Evolutionary conservation across 2,113 vertebrate species (phyloP), one percentile per base, ranked within the genome.

Genomic region (Syngnathoides biaculeatus): DNA sequence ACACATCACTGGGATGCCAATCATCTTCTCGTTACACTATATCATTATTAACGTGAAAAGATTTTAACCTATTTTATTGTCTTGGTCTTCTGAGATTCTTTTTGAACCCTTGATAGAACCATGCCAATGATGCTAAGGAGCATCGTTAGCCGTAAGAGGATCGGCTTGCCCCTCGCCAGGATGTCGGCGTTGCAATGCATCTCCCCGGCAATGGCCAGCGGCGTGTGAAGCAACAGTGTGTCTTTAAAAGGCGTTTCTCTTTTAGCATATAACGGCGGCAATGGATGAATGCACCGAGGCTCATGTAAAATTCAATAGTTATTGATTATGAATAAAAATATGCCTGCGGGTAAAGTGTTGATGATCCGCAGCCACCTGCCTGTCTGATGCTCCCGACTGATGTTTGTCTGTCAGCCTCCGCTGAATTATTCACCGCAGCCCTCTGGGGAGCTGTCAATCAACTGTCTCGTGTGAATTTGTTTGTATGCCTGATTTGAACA

Each of bases 391-490:
- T 17, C 14, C 30, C 66, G 65, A 65, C 69, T 80, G 53, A 55
- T 67, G 58, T 47, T 79, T 78, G 79, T 82, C 79, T 73, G 45
- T 84, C 77, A 79, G 63, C 73, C 68, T 59, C 67, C 63, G 73
- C 67, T 86, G 83, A 86, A 86, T 89, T 71, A 85, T 89, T 87
- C 72, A 85, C 80, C 52, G 15, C 64, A 61, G 69, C 50, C 81
- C 85, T 86, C 76, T 62, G 74, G 84, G 87, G 84, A 85, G 69
- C 82, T 84, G 85, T 83, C 84, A 84, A 81, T 87, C 86, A 86
- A 59, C 30, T 61, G 68, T 62, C 35, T 15, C 8, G 62, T 58
- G 66, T 63, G 47, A 78, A 67, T 57, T 27, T 57, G 78, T 75
- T 30, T 48, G 5, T 60, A 55, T 68, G 59, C 56, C 50, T 55